A percentile compares a stretch with the other conserved stretches of the same genome.
These are phyloP conservation scores for Cetoscarus ocellatus DNA, from an alignment of 2,797 vertebrate genomes.

Conservation along the genomic window DNA sequence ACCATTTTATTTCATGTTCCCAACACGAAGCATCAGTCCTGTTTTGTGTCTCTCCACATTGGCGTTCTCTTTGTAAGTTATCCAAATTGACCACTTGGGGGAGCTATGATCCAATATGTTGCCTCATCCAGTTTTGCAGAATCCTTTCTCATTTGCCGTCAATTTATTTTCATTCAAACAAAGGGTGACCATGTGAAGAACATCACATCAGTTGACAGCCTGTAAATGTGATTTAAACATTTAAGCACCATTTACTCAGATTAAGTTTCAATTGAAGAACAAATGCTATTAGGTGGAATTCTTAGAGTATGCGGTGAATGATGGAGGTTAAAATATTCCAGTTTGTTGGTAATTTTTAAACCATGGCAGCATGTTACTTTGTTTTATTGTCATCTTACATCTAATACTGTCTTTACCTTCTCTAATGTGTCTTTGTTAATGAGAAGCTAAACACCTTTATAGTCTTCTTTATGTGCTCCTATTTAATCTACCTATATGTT, in stretches of 20 bases:
- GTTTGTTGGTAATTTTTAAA: constrained; percentile 46
- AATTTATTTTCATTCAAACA: constrained; percentile 85
- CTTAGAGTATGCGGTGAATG: constrained; percentile 74
- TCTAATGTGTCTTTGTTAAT: constrained; percentile 33
- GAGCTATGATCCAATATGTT: constrained; percentile 71
- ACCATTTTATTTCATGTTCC: constrained; percentile 51
- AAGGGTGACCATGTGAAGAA: constrained; percentile 86
- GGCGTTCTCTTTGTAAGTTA: constrained; percentile 22
- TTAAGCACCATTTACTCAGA: constrained; percentile 86
- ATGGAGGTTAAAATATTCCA: constrained; percentile 60
- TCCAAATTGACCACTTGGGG: constrained; percentile 72
- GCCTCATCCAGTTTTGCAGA: constrained; percentile 45
- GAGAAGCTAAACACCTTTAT: constrained; percentile 17
- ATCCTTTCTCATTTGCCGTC: constrained; percentile 79
- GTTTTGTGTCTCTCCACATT: constrained; percentile 13
- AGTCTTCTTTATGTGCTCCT: constrained; percentile 4
- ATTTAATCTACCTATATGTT: constrained; percentile 38
- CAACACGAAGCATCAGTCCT: constrained; percentile 35
- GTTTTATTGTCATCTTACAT: constrained; percentile 11
- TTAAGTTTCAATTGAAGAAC: constrained; percentile 85
- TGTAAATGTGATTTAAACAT: constrained; percentile 89
- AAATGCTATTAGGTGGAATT: constrained; percentile 84
- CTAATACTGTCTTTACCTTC: constrained; percentile 10
- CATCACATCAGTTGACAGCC: constrained; percentile 86
- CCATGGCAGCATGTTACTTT: constrained; percentile 27